Evolutionary conservation across 1,140 invertebrate species (phyloP), one percentile per base, ranked within the genome.

Genomic region (Heliconius eleuchia): DNA sequence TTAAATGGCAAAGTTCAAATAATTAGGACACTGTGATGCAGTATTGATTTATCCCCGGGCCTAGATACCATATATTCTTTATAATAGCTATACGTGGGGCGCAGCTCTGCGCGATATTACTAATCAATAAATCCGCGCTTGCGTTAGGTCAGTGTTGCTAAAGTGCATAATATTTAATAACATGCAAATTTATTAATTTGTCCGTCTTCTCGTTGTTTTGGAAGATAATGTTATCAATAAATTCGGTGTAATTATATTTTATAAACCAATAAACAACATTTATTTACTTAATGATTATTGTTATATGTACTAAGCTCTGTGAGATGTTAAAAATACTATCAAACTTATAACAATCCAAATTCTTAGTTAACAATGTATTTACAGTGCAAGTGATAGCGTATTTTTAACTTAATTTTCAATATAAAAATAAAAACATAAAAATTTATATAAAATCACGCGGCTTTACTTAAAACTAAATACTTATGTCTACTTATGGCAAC

Each of bases 101-200:
- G 60, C 60, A 66, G 60, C n/a, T n/a, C 66, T 37, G 60, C 27
- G 27, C 19, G 3, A 27, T 5, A 13, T 27, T 66, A 11, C 70
- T 50, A 42, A 80, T 80, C 74, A 76, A 76, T 80, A 78, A 11
- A 39, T 55, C 39, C 74, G 79, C 79, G 79, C 79, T 66, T 80
- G 79, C 79, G 79, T 76, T 39, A 75, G 66, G 73, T 57, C 9
- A 79, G 77, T 74, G 77, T 79, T 79, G 77, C 77, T 50, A 70
- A 46, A 52, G 23, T 66, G 60, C 60, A 66, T 66, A 66, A 66
- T 16, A 23, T 66, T 66, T 27, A 66, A 66, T 30, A 66, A 13
- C 23, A 66, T 30, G 60, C 60, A 66, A 30, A 66, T 66, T 30
- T 66, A 30, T 66, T 66, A 66, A 66, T 16, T 66, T 66, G 60